Evolutionary conservation across 2,113 vertebrate species (phyloP).

Genomic region (Colaptes auratus): DNA sequence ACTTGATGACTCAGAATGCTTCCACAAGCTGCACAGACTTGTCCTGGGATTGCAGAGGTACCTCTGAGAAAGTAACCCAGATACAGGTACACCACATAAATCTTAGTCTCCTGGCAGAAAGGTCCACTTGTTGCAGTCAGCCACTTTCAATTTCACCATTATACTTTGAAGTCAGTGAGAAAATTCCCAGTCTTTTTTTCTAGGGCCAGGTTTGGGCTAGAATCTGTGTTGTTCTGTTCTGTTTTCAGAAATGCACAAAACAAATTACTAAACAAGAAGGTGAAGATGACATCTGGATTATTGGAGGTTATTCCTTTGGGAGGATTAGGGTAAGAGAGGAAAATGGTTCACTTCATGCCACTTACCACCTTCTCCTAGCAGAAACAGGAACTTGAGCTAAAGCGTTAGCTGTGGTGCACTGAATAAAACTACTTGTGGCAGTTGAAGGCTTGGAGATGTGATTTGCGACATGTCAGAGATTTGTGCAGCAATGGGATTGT

Average conservation of each 20-base stretch:
- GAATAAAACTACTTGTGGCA: background rate
- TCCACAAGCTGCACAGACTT: background rate
- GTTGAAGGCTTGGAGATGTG: background rate
- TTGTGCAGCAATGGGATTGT: background rate
- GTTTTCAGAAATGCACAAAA: background rate
- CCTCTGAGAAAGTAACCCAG: background rate
- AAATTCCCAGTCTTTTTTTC: background rate
- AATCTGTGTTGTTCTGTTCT: background rate
- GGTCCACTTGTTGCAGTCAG: background rate
- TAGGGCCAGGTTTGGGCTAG: background rate
- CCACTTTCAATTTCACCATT: background rate
- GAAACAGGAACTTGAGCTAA: background rate
- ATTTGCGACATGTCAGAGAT: accelerated
- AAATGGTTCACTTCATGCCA: background rate
- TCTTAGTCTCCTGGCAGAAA: background rate
- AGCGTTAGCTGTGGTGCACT: background rate
- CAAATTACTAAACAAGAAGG: background rate
- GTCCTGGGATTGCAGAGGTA: background rate
- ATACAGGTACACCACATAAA: background rate
- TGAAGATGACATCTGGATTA: background rate
- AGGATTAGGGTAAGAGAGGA: background rate
- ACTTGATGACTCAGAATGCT: background rate
- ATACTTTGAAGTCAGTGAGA: background rate
- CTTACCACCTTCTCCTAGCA: background rate
- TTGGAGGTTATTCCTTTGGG: background rate